Percentiles rank a stretch among this genome's conserved stretches.
Conservation (phyloP, 2,113 vertebrate species). For the Actenoides hombroni region DNA sequence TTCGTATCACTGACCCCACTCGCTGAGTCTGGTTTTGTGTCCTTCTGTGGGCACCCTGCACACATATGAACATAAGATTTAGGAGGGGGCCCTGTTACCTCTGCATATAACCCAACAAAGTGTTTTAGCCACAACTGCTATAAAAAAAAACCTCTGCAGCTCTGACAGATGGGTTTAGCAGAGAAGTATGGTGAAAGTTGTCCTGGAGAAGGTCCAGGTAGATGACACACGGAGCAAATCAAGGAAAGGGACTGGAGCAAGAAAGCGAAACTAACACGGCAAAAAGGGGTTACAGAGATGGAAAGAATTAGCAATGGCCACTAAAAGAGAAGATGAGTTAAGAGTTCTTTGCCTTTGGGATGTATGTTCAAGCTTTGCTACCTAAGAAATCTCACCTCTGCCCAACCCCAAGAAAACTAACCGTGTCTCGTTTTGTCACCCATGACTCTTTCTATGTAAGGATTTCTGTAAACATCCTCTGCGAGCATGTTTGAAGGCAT, state of each 20-base stretch:
- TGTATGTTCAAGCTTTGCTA: accelerated
- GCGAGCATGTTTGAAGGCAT: not conserved
- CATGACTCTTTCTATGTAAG: not conserved
- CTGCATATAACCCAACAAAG: not conserved
- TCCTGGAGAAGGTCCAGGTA: not conserved
- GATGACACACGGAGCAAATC: not conserved
- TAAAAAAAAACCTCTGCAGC: not conserved
- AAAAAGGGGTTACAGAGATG: not conserved
- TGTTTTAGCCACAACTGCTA: not conserved
- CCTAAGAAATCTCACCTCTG: not conserved
- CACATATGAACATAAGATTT: not conserved
- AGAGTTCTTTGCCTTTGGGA: not conserved
- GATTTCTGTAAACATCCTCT: not conserved
- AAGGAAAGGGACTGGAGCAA: not conserved
- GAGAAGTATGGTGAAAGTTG: not conserved
- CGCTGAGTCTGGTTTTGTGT: not conserved
- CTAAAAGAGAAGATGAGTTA: not conserved
- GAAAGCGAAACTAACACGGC: not conserved
- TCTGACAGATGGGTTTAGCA: not conserved
- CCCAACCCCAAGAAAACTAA: not conserved
- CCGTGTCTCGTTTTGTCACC: not conserved
- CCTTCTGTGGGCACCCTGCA: not conserved
- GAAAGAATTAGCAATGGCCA: not conserved
- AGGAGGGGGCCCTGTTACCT: accelerated
- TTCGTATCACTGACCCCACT: not conserved